These are phyloP conservation scores for Julus scanicus DNA, from an alignment of 2,888 invertebrate species.

Conservation along the genomic window DNA sequence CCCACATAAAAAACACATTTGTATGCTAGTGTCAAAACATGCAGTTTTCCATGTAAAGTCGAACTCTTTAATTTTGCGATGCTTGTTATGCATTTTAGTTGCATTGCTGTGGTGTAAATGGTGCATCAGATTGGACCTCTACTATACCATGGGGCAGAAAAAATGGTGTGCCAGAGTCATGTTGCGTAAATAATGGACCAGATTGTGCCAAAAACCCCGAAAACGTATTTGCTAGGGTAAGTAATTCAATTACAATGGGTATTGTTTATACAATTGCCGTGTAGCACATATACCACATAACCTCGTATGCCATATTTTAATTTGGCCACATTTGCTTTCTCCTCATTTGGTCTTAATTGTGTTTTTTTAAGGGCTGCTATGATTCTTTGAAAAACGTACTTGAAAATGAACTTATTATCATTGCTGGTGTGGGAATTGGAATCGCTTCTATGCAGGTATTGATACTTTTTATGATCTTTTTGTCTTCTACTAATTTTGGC, in stretches of 20 bases:
- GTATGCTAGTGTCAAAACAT: too few species aligned
- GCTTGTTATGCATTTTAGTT: conserved; percentile 45
- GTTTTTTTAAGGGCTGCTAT: conserved; percentile 50
- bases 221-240: not conserved
- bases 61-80: not conserved
- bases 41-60: too few species aligned
- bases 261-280: too few species aligned
- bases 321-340: too few species aligned
- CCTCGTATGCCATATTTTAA: too few species aligned
- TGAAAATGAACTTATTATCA: conserved; percentile 74
- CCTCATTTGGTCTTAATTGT: not conserved
- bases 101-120: conserved; percentile 52
- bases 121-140: not conserved
- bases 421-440: conserved; percentile 85
- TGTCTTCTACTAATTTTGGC: too few species aligned
- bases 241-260: not conserved
- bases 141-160: not conserved
- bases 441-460: conserved; percentile 87
- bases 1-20: too few species aligned
- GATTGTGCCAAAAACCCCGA: not conserved
- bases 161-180: not conserved
- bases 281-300: too few species aligned
- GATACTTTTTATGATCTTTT: not conserved
- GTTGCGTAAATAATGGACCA: conserved; percentile 5
- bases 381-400: conserved; percentile 69